phyloP scores from a whole-genome alignment of 2,888 invertebrate species.

The Linyphia triangularis region DNA sequence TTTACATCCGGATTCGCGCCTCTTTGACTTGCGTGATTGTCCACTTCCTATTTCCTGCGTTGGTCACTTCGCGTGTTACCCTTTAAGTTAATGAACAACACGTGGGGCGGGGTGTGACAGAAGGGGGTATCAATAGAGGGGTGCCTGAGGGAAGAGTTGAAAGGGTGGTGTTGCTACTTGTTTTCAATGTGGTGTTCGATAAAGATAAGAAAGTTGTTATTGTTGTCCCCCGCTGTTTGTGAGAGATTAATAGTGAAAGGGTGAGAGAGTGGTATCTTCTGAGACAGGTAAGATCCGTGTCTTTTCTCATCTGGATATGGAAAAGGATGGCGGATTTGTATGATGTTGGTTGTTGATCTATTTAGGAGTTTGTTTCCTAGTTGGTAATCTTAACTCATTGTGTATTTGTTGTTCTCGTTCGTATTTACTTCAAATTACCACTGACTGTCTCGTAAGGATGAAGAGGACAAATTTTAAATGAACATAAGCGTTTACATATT shows the following conservation, averaged over 20 bases:
- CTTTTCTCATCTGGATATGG: too few relatives aligned
- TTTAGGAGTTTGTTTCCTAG: too few relatives aligned
- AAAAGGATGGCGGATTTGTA: too few relatives aligned
- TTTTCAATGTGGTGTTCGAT: neutral
- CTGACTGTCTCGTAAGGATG: too few relatives aligned
- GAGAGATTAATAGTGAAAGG: neutral
- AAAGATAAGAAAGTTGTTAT: neutral
- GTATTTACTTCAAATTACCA: too few relatives aligned
- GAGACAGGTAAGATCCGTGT: too few relatives aligned
- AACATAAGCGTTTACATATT: too few relatives aligned
- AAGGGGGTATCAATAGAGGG: neutral
- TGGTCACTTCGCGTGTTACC: neutral
- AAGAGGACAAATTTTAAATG: too few relatives aligned
- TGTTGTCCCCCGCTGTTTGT: neutral
- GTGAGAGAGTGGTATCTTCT: neutral
- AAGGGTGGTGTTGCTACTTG: neutral
- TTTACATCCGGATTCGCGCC: conserved; percentile 25
- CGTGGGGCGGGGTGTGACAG: neutral
- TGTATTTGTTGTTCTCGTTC: too few relatives aligned
- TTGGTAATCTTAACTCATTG: too few relatives aligned
- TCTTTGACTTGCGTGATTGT: conserved; percentile 35
- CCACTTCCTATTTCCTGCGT: conserved; percentile 37
- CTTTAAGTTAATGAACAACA: neutral
- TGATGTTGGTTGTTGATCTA: too few relatives aligned
- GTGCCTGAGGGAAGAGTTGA: neutral